Evolutionary conservation across 2,797 vertebrate genomes (phyloP).

Genomic region (Intellagama lesueurii): DNA sequence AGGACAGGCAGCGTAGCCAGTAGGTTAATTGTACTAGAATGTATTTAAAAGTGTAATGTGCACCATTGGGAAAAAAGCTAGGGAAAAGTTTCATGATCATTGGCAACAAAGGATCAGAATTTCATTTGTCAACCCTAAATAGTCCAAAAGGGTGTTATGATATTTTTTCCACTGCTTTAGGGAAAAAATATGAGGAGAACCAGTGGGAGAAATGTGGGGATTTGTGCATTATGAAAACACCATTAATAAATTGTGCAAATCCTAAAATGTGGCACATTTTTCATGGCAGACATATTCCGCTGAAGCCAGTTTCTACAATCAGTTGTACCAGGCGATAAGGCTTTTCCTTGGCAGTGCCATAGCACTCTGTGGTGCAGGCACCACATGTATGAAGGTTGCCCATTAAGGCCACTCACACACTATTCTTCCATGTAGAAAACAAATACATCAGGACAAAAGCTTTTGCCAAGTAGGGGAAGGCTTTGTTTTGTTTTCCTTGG

Average conservation of each 20-base stretch:
- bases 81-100: neutral
- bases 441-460: neutral
- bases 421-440: neutral
- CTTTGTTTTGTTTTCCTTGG: neutral
- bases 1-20: neutral
- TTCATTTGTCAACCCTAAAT: neutral
- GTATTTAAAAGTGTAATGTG: neutral
- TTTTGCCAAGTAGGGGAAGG: neutral
- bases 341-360: neutral
- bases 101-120: neutral
- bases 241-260: neutral
- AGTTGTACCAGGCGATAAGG: neutral
- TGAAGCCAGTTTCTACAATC: neutral
- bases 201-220: neutral
- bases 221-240: neutral
- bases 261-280: neutral
- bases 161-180: neutral
- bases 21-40: conserved; percentile 1
- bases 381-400: too few relatives aligned
- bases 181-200: neutral
- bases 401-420: too few relatives aligned
- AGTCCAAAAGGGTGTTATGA: neutral
- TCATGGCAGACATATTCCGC: neutral
- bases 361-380: neutral
- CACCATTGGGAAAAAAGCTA: neutral